These are phyloP conservation scores for Phoenicopterus ruber DNA, from an alignment of 2,113 vertebrate species.

Conservation along the genomic window DNA sequence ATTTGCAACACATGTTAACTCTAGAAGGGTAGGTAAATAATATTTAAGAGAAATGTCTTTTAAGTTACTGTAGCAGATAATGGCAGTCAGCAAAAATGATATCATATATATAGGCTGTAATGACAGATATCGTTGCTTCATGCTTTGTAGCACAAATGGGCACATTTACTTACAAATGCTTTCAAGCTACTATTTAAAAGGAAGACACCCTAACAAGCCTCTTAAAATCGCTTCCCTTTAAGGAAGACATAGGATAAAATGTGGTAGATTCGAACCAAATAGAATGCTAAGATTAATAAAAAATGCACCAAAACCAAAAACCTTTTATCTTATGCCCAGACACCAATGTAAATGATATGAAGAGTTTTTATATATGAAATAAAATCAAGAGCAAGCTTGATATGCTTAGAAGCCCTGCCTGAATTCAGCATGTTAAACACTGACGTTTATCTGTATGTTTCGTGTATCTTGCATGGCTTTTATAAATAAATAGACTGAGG, in stretches of 20 bases:
- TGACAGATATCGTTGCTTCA: neutral
- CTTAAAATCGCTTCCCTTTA: neutral
- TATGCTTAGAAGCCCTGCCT: neutral
- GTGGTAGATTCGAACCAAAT: neutral
- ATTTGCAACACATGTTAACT: neutral
- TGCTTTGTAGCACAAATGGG: neutral
- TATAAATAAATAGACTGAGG: neutral
- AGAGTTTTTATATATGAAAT: neutral
- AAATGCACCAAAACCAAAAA: neutral
- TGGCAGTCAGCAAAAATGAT: neutral
- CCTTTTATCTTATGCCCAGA: neutral
- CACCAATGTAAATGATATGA: neutral
- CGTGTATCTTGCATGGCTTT: neutral
- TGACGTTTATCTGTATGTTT: neutral
- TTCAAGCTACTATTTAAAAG: neutral
- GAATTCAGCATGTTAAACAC: neutral
- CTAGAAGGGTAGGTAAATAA: neutral
- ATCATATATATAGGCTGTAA: neutral
- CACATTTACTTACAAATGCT: neutral
- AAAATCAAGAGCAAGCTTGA: neutral
- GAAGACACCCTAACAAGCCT: neutral
- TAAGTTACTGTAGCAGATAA: neutral
- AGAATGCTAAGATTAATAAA: neutral
- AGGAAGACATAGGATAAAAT: neutral
- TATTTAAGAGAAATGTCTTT: neutral